These are phyloP conservation scores for Catharus ustulatus DNA, from an alignment of 2,797 vertebrate genomes.

Conservation along the genomic window DNA sequence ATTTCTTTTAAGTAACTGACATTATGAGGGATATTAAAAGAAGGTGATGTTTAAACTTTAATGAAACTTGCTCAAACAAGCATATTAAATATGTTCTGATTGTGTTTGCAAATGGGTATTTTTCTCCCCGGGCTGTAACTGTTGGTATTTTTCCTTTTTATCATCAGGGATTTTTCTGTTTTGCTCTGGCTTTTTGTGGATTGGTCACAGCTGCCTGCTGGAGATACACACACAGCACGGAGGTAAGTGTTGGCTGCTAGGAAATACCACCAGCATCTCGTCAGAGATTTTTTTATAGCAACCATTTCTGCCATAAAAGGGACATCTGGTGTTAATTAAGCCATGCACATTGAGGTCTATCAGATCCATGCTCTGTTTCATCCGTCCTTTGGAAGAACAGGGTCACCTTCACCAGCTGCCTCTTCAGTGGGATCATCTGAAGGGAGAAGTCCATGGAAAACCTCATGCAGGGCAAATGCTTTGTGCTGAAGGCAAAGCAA, in stretches of 20 bases:
- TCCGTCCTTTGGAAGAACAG: not conserved
- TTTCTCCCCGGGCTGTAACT: not conserved
- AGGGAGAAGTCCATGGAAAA: not conserved
- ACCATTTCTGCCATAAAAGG: not conserved
- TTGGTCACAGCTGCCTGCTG: conserved; percentile 73
- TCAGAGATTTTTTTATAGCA: not conserved
- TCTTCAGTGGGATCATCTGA: not conserved
- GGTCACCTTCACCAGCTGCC: not conserved
- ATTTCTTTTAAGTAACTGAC: not conserved
- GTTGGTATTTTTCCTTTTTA: not conserved
- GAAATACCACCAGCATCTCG: conserved; percentile 15
- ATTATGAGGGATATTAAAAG: not conserved
- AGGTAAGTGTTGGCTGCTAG: conserved; percentile 68
- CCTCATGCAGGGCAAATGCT: not conserved
- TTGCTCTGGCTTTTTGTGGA: conserved; percentile 73
- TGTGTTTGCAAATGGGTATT: not conserved
- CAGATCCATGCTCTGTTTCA: not conserved
- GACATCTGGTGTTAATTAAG: conserved; percentile 41
- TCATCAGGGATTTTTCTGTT: conserved; percentile 78
- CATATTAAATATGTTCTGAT: not conserved
- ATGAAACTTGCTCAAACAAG: not conserved
- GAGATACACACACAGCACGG: conserved; percentile 53
- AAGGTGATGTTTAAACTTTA: not conserved
- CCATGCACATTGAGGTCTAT: not conserved
- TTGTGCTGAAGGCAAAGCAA: not conserved